Evolutionary conservation across 2,888 invertebrate species (phyloP), one percentile per base, ranked within the genome.

Genomic region (Drosophila lutescens): DNA sequence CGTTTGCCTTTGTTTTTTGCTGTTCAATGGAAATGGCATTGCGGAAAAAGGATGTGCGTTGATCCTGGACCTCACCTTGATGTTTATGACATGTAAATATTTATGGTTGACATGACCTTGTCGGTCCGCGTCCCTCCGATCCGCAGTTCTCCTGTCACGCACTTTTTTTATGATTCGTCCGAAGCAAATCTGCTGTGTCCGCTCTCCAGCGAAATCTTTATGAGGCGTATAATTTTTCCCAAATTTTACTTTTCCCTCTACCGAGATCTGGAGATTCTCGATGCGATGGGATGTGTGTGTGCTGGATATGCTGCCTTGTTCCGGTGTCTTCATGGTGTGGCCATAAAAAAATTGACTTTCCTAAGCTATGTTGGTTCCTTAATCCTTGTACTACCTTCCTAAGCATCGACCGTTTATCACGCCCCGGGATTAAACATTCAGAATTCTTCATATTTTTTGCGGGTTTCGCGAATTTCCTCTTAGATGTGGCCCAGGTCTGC

Each of bases 21-120:
- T 66, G 63, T 83, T 83, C 87, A 83, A 83, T 83, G 85, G 87
- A 83, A 82, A 87, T 75, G 65, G 85, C 82, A 74, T 63, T 71
- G 85, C 87, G 83, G 83, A 83, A 87, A 87, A 83, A 87, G 87
- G 83, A 83, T 87, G 72, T 84, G 69, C 57, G 55, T 38, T 51
- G 69, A 57, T 67, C 53, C 49, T 46, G 43, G 56, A 43, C 57
- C 74, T 86, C 82, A 88, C 86, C 86, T 86, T 88, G 76, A 80
- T 78, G 78, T 86, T 86, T 86, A 86, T 77, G 86, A 20, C 84
- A 84, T 88, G 88, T 86, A 80, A 85, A 83, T 86, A 86, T 88
- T 88, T 88, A 86, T 88, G 80, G 79, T 78, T 86, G 77, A 72
- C 86, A 77, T 74, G 86, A 79, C 86, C 86, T 86, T 88, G 86